Conservation (phyloP, 2,888 invertebrate species). For the Euplexia lucipara region DNA sequence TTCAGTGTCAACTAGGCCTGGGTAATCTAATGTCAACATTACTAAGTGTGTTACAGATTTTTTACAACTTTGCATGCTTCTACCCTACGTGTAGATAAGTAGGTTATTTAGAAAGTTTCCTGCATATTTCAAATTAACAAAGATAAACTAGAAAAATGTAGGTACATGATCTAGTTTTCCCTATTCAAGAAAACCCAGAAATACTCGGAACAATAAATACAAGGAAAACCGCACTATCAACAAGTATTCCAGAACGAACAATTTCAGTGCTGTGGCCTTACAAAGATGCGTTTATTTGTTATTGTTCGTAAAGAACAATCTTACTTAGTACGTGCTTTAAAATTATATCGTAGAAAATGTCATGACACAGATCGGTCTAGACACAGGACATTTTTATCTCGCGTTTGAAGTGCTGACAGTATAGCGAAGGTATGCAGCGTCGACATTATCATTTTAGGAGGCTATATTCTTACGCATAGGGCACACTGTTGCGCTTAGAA, state of each 20-base stretch:
- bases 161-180: background rate
- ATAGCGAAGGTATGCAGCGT: slow-evolving; percentile 46
- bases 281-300: slow-evolving; percentile 29
- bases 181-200: slow-evolving; percentile 10
- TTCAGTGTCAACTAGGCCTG: too few relatives aligned
- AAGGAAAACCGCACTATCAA: slow-evolving; percentile 47
- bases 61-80: too few relatives aligned
- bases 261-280: slow-evolving; percentile 12
- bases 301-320: slow-evolving; percentile 50
- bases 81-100: too few relatives aligned
- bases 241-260: slow-evolving; percentile 35
- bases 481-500: slow-evolving; percentile 10
- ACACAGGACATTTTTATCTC: slow-evolving; percentile 53
- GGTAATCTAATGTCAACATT: too few relatives aligned
- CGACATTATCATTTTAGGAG: slow-evolving; percentile 52
- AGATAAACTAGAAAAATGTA: background rate
- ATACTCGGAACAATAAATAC: slow-evolving; percentile 46
- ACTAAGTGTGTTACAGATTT: too few relatives aligned
- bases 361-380: slow-evolving; percentile 13
- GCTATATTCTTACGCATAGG: slow-evolving; percentile 17
- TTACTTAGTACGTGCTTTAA: slow-evolving; percentile 56
- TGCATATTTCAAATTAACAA: too few relatives aligned
- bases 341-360: slow-evolving; percentile 34
- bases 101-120: background rate
- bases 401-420: slow-evolving; percentile 46